Base-by-base conservation (phyloP, 2,113 vertebrate species). In the Pteropus alecto region DNA sequence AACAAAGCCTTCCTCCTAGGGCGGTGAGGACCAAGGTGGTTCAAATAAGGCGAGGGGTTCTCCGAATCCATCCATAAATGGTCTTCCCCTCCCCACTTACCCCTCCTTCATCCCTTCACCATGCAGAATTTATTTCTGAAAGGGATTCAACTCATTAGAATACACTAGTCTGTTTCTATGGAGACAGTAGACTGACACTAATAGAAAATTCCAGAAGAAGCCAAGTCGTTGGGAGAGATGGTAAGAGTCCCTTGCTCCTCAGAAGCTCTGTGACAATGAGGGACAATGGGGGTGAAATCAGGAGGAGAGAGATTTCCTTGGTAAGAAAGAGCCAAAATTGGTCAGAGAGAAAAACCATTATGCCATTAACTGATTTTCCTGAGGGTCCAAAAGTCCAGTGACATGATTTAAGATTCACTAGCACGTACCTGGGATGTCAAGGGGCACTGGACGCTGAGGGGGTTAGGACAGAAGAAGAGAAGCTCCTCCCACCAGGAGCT, bases 171-270 rank as follows among this genome's bases (percentile, higher is more conserved):
- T 77, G 90, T 81, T 94, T 84, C 86, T 91, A 96, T 89, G 88
- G 73, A 90, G 81, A 94, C 67, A 35, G 22, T n/a, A 89, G 51
- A 70, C 73, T n/a, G 46, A 54, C 48, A 58, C 68, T 68, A 26
- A n/a, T 30, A 87, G 89, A 94, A 94, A 90, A 96, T 88, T 65
- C 77, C 88, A 96, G 22, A 93, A 70, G 87, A 81, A 79, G 89
- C 82, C 85, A 89, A 91, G 46, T 77, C 14, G 90, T 48, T 82
- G 54, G 26, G 22, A 90, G 67, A 33, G n/a, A 93, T 38, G 65
- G 30, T 73, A 65, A 61, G 46, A 87, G 51, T 70, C 33, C 22
- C 68, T 60, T 35, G 46, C 33, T 94, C 81, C 68, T 77, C 56
- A 73, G 84, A 85, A 51, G 73, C 46, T 21, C 43, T 22, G 15